These are phyloP conservation scores for Nephotettix cincticeps DNA, from an alignment of 1,140 invertebrate genomes.

Conservation along the genomic window DNA sequence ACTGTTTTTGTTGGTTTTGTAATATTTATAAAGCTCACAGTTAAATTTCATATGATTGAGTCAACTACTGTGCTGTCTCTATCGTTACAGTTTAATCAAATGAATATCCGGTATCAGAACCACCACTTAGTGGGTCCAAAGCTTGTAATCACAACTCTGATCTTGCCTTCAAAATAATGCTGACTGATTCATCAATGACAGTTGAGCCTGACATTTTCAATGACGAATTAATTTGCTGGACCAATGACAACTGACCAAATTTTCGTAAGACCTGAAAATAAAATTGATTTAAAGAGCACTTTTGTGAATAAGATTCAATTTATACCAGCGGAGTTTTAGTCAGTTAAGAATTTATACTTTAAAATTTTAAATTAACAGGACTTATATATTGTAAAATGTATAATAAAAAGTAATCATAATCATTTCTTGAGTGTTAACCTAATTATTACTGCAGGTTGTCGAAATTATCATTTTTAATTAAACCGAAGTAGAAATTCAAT, in stretches of 20 bases:
- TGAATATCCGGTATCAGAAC: neutral
- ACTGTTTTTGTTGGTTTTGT: too few relatives aligned
- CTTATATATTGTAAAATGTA: too few relatives aligned
- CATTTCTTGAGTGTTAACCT: too few relatives aligned
- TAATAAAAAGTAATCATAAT: too few relatives aligned
- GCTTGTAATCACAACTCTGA: neutral
- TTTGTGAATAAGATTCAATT: neutral
- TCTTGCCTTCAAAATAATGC: constrained; percentile 1
- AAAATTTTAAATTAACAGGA: too few relatives aligned
- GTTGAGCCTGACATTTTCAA: neutral
- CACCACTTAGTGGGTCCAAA: neutral
- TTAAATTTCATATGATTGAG: too few relatives aligned
- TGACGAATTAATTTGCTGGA: too few relatives aligned
- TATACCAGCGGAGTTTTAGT: neutral
- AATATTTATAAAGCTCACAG: too few relatives aligned
- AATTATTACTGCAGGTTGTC: too few relatives aligned
- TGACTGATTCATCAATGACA: neutral
- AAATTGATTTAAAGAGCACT: neutral
- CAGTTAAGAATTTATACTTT: too few relatives aligned
- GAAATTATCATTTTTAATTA: neutral
- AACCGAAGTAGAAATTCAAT: too few relatives aligned
- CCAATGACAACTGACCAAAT: neutral
- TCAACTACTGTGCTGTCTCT: neutral
- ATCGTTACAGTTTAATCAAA: neutral
- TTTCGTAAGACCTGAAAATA: neutral